These are phyloP conservation scores for Formica aserva DNA, from an alignment of 2,888 invertebrate species.

Conservation along the genomic window DNA sequence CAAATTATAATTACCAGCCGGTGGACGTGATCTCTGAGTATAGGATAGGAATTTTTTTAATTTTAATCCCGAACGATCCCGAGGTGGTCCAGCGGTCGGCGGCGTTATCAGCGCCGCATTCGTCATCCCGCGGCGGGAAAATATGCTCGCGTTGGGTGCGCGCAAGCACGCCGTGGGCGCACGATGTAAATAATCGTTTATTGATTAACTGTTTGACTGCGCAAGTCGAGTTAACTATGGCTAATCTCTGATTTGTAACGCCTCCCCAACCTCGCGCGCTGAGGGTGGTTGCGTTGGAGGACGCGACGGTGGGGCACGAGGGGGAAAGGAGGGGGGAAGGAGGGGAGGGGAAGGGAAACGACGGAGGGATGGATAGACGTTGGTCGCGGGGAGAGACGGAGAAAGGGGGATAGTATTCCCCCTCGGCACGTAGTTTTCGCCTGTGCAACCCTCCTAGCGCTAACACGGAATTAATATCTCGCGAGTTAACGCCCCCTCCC, in stretches of 20 bases:
- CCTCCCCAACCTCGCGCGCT: conserved; percentile 77
- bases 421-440: conserved; percentile 82
- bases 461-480: conserved; percentile 86
- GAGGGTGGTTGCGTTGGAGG: conserved; percentile 60
- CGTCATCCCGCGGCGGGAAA: conserved; percentile 63
- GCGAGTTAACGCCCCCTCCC: conserved; percentile 84
- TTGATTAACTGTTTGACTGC: conserved; percentile 86
- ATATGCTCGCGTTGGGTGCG: conserved; percentile 61
- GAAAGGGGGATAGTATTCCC: conserved; percentile 58
- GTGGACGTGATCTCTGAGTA: neutral
- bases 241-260: conserved; percentile 86
- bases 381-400: conserved; percentile 56
- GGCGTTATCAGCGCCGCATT: conserved; percentile 61
- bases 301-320: conserved; percentile 27
- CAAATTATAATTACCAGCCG: conserved; percentile 51
- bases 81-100: conserved; percentile 21
- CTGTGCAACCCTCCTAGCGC: conserved; percentile 83
- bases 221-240: conserved; percentile 86
- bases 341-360: conserved; percentile 29
- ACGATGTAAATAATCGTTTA: conserved; percentile 85
- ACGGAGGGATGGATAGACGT: conserved; percentile 40
- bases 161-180: conserved; percentile 66
- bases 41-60: conserved; percentile 28
- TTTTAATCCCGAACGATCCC: conserved; percentile 40
- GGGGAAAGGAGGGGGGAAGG: conserved; percentile 11